phyloP scores from a whole-genome alignment of 2,888 invertebrate species.

The Melieria picta region DNA sequence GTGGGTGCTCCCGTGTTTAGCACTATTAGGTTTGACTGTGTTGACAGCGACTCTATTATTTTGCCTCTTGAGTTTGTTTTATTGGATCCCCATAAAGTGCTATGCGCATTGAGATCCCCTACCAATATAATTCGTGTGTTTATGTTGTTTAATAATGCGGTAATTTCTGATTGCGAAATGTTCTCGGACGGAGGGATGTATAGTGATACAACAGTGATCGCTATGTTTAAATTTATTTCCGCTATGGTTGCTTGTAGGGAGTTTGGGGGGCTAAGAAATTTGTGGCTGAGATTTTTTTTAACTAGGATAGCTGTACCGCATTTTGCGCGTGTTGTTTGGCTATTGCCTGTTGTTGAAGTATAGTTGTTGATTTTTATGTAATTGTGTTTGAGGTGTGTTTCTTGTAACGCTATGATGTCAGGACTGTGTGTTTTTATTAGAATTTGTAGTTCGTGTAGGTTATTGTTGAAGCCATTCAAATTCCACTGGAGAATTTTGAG shows the following conservation, averaged over 20 bases:
- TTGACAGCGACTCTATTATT: background rate
- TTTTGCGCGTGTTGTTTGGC: background rate
- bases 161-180: constrained; percentile 1
- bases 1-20: background rate
- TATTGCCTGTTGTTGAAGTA: background rate
- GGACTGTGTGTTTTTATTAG: background rate
- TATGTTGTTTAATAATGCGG: background rate
- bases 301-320: constrained; percentile 8
- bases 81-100: constrained; percentile 9
- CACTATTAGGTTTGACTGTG: background rate
- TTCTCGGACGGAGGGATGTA: background rate
- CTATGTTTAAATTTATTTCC: background rate
- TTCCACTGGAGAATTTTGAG: background rate
- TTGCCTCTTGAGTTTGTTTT: constrained; percentile 8
- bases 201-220: background rate
- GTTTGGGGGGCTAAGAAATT: background rate
- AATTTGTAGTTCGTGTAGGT: constrained; percentile 5
- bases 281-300: constrained; percentile 7
- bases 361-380: background rate
- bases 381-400: background rate
- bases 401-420: background rate
- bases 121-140: background rate
- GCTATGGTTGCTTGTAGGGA: too few relatives aligned
- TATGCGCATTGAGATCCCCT: constrained; percentile 13
- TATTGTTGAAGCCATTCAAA: background rate